phyloP scores from a whole-genome alignment of 2,888 invertebrate species.

The Acleris laterana region DNA sequence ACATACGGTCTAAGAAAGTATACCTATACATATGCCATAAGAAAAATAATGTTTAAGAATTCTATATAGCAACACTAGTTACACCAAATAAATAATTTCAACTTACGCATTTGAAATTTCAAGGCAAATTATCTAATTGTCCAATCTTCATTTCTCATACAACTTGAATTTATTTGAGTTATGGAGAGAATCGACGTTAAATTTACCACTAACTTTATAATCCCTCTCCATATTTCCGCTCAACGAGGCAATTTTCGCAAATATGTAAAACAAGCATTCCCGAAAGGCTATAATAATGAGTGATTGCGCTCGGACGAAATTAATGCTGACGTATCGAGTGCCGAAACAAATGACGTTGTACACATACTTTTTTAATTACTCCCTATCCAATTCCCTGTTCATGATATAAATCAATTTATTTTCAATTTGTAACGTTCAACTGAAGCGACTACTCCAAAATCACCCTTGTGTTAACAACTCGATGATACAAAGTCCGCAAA shows the following conservation, averaged over 20 bases:
- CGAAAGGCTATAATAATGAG: slow-evolving; percentile 14
- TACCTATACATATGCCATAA: too few relatives aligned
- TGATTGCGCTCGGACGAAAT: slow-evolving; percentile 20
- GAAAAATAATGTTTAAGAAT: too few relatives aligned
- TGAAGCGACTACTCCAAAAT: slow-evolving; percentile 2
- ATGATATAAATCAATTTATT: slow-evolving; percentile 30
- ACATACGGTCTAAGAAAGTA: too few relatives aligned
- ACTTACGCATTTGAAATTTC: too few relatives aligned
- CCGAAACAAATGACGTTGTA: slow-evolving; percentile 25
- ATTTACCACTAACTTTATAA: not conserved
- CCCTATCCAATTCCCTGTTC: slow-evolving; percentile 18
- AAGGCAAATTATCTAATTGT: too few relatives aligned
- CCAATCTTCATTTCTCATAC: too few relatives aligned
- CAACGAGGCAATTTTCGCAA: not conserved
- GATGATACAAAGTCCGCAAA: not conserved
- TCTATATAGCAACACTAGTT: too few relatives aligned
- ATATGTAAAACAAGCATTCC: slow-evolving; percentile 12
- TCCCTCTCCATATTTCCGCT: not conserved
- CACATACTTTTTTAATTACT: slow-evolving; percentile 32
- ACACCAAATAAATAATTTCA: too few relatives aligned
- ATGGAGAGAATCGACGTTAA: not conserved
- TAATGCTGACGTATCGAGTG: slow-evolving; percentile 25
- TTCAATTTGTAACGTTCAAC: slow-evolving; percentile 21
- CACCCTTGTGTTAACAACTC: slow-evolving; percentile 7
- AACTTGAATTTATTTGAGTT: too few relatives aligned